These are phyloP conservation scores for Pocillopora grandis DNA, from an alignment of 92 coral and sea anemone species.

Conservation along the genomic window DNA sequence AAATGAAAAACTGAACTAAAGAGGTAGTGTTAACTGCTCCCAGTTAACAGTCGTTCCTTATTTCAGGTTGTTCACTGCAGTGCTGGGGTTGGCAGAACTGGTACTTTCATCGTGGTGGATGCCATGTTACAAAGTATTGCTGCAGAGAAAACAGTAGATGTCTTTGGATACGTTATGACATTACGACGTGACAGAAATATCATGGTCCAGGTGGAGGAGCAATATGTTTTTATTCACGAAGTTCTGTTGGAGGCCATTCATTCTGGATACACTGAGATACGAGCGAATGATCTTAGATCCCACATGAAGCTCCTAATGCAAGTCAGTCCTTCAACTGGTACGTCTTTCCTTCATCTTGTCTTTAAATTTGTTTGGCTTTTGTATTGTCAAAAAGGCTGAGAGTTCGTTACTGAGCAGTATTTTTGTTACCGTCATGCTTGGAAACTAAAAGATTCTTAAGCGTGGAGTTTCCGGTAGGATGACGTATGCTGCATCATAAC, in stretches of 20 bases:
- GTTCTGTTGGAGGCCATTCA: conserved; percentile 87
- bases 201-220: conserved; percentile 96
- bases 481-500: too few species aligned
- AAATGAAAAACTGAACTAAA: neutral
- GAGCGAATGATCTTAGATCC: conserved; percentile 70
- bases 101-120: conserved; percentile 87
- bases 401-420: neutral
- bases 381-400: too few species aligned
- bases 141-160: conserved; percentile 74
- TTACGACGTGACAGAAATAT: conserved; percentile 84
- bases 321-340: conserved; percentile 69
- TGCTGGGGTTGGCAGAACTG: conserved; percentile 96
- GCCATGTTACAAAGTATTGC: conserved; percentile 86
- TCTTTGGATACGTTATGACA: conserved; percentile 71
- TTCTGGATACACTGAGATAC: conserved; percentile 87
- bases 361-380: neutral
- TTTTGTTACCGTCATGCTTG: neutral
- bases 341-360: neutral
- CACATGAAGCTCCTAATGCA: conserved; percentile 63
- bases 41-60: too few species aligned
- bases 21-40: too few species aligned
- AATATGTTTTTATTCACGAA: conserved; percentile 84
- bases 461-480: too few species aligned
- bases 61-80: conserved; percentile 93
- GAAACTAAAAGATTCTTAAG: too few species aligned